Conservation (phyloP, 1,140 invertebrate genomes). For the Psilanteris sp. region DNA sequence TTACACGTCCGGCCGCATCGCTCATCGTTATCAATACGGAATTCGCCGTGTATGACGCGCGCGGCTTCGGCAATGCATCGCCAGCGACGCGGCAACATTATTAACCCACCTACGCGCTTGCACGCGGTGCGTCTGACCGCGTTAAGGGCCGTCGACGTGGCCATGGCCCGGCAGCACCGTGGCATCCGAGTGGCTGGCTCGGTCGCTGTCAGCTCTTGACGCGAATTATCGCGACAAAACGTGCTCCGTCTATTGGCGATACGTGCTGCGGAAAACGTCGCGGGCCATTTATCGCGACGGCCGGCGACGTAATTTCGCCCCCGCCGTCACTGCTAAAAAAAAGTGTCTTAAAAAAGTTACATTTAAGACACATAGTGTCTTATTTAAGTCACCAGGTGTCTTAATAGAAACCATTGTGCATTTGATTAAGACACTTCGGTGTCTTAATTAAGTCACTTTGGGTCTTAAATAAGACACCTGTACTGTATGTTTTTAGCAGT, state of each 20-base stretch:
- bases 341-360: too few species aligned
- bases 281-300: slow-evolving; percentile 70
- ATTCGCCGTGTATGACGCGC: slow-evolving; percentile 11
- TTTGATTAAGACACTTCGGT: too few species aligned
- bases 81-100: slow-evolving; percentile 42
- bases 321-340: too few species aligned
- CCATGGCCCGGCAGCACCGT: slow-evolving; percentile 15
- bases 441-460: too few species aligned
- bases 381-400: too few species aligned
- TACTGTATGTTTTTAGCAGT: too few species aligned
- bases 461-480: too few species aligned
- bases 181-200: slow-evolving; percentile 16
- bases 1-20: neutral
- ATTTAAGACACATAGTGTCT: too few species aligned
- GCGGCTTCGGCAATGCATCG: too few species aligned
- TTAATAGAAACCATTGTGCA: too few species aligned
- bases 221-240: slow-evolving; percentile 60
- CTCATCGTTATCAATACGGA: slow-evolving; percentile 29
- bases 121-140: slow-evolving; percentile 35
- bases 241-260: slow-evolving; percentile 57
- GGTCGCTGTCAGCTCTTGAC: slow-evolving; percentile 1
- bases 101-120: slow-evolving; percentile 44
- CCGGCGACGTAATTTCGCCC: slow-evolving; percentile 69
- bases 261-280: slow-evolving; percentile 68
- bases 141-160: slow-evolving; percentile 46